Conservation (phyloP, 2,113 vertebrate genomes). For the Callipepla californica region DNA sequence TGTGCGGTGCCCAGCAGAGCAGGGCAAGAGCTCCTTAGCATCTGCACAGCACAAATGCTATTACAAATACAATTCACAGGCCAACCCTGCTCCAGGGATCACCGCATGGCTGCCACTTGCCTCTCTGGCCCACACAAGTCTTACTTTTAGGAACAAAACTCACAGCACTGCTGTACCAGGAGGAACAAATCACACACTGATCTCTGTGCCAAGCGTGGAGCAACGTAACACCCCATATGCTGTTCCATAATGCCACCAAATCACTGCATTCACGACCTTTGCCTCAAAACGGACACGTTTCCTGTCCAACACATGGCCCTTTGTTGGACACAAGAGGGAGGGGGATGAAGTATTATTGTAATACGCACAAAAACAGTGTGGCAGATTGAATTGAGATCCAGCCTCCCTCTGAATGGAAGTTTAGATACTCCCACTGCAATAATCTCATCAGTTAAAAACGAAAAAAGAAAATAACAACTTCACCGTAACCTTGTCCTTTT, state of each 20-base stretch:
- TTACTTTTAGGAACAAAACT: neutral
- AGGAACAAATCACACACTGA: neutral
- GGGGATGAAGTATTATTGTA: neutral
- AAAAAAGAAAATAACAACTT: neutral
- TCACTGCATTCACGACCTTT: neutral
- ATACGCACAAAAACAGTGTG: neutral
- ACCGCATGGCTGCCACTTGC: neutral
- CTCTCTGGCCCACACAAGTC: neutral
- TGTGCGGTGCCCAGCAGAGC: neutral
- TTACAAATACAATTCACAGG: neutral
- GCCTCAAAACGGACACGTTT: neutral
- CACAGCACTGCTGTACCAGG: neutral
- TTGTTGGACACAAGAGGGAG: neutral
- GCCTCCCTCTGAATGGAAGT: neutral
- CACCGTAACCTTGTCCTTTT: neutral
- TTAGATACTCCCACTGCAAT: neutral
- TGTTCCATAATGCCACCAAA: neutral
- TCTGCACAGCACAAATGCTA: fast-evolving
- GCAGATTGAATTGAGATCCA: neutral
- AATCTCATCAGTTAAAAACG: neutral
- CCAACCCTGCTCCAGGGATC: neutral
- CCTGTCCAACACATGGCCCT: neutral
- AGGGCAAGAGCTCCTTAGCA: neutral
- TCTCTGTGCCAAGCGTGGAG: neutral
- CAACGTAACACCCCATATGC: fast-evolving